Conservation (phyloP, 2,113 vertebrate species). For the Chaenogobius annularis region DNA sequence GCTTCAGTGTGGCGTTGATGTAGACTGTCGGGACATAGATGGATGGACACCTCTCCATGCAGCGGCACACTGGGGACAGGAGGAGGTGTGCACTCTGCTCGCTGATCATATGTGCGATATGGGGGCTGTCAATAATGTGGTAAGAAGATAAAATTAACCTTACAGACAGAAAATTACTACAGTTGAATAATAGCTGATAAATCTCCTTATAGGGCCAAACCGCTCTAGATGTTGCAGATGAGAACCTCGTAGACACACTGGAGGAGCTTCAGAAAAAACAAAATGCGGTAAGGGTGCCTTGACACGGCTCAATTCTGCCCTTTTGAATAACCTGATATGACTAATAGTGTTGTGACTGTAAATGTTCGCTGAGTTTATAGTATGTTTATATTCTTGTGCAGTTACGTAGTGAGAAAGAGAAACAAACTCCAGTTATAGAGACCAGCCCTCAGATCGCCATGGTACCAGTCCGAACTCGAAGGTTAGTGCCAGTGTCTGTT, state of each 20-base stretch:
- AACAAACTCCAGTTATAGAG: conserved; percentile 78
- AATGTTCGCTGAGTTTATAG: conserved; percentile 60
- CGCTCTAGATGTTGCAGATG: conserved; percentile 79
- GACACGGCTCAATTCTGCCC: conserved; percentile 27
- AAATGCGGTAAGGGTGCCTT: conserved; percentile 73
- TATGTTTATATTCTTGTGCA: conserved; percentile 66
- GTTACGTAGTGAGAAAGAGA: conserved; percentile 79
- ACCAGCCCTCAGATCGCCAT: conserved; percentile 70
- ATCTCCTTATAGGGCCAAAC: conserved; percentile 76
- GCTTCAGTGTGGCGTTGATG: conserved; percentile 72
- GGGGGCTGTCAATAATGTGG: conserved; percentile 78
- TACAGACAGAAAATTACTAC: neutral
- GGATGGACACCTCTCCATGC: conserved; percentile 81
- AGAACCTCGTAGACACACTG: conserved; percentile 75
- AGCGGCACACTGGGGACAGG: conserved; percentile 81
- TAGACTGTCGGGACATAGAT: conserved; percentile 75
- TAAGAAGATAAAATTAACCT: conserved; percentile 45
- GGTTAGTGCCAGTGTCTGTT: conserved; percentile 70
- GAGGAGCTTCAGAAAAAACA: conserved; percentile 84
- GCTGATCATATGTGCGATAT: conserved; percentile 79
- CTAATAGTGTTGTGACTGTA: conserved; percentile 37
- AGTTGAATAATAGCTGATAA: conserved; percentile 9
- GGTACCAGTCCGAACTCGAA: conserved; percentile 75
- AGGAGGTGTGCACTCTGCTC: conserved; percentile 78
- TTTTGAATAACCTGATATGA: conserved; percentile 54